phyloP scores from a whole-genome alignment of 2,797 vertebrate species.

The Sebastolobus altivelis region DNA sequence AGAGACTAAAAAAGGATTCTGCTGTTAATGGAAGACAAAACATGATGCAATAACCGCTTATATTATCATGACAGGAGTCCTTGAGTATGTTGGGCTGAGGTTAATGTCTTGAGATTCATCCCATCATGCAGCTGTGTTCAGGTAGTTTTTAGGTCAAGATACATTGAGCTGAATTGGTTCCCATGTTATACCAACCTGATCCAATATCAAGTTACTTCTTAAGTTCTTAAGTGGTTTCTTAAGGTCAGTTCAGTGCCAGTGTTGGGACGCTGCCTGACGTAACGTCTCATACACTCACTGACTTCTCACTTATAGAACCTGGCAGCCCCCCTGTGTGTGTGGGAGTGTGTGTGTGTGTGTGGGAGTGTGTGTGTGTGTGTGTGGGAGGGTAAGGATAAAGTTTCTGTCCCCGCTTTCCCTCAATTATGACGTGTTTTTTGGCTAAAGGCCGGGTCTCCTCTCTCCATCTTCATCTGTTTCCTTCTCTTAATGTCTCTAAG shows the following conservation, averaged over 20 bases:
- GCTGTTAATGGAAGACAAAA: no score
- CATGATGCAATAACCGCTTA: no score
- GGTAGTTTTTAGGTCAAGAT: not conserved
- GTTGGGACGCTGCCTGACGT: constrained; percentile 49
- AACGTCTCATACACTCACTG: constrained; percentile 64
- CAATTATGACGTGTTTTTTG: constrained; percentile 71
- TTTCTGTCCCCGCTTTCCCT: constrained; percentile 51
- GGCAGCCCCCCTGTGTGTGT: constrained; percentile 22
- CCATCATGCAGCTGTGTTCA: not conserved
- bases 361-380: constrained; percentile 12
- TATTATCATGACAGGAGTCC: not conserved
- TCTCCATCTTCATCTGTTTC: constrained; percentile 48
- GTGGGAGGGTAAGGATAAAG: constrained; percentile 29
- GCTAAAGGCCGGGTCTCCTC: constrained; percentile 44
- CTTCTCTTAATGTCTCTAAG: constrained; percentile 58
- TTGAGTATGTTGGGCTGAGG: not conserved
- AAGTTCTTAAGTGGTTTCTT: constrained; percentile 27
- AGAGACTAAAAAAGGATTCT: no score
- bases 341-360: constrained; percentile 27
- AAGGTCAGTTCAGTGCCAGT: constrained; percentile 40
- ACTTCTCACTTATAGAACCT: constrained; percentile 58
- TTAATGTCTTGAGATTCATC: not conserved
- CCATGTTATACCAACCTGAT: not conserved
- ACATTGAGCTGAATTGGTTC: not conserved
- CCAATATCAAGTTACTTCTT: constrained; percentile 2